Base-by-base conservation (phyloP, 1,140 invertebrate genomes). In the Asobara japonica region DNA sequence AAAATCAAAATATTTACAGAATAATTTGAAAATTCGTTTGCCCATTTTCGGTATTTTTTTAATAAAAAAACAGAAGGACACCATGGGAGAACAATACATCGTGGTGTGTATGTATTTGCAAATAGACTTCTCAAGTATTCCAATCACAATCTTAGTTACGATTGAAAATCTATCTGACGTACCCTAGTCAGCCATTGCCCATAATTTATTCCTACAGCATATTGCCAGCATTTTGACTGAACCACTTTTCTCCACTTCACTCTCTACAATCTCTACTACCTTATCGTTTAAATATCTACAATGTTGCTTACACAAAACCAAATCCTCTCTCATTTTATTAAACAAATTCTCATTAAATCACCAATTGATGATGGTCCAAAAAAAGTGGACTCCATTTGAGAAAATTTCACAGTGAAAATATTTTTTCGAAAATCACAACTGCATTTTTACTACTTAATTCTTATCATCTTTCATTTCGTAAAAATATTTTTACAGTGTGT, bases 401-500 rank as follows among this genome's bases (percentile, higher is more conserved):
- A 5, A 56, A 56, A 25, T 56, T 13, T 56, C 51, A 56, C 51
- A 56, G 51, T 56, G 51, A 56, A 56, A 56, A 56, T 56, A 56
- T 56, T 56, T 56, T 56, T 56, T 56, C 51, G 51, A 56, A 56
- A 56, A 56, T 56, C 25, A 56, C 18, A 56, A 56, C 13, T 56
- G 18, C 10, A 56, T 22, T 56, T 56, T 56, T 27, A 27, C 51
- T 56, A 56, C 51, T 56, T 56, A 56, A 56, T 56, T 56, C 22
- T 13, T 56, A 56, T 56, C 51, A 56, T 56, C 25, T 10, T 25
- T 56, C 51, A 25, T 56, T 56, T 56, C 51, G 51, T 25, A 56
- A 56, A 56, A 56, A 56, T 56, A 56, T 56, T 56, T 56, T 56
- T 56, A 56, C 51, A 56, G 51, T 56, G 51, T 25, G 22, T 56